A percentile compares a stretch with the other conserved stretches of the same genome.
These are phyloP conservation scores for Clamator glandarius DNA, from an alignment of 2,797 vertebrate genomes.

Conservation along the genomic window DNA sequence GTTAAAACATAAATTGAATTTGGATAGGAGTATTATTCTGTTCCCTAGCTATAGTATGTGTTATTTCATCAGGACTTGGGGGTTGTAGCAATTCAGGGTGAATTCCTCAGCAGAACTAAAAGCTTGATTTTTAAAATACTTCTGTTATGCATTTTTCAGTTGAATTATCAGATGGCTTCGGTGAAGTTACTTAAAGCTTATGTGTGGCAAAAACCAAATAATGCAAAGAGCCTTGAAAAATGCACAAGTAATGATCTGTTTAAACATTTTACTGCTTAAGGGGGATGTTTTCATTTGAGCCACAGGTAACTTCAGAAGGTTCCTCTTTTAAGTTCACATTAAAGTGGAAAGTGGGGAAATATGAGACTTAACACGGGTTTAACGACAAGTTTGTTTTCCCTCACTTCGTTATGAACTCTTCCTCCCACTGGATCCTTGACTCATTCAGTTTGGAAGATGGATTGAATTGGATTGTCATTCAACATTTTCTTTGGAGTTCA, in stretches of 20 bases:
- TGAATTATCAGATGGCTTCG: not conserved
- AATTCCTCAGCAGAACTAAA: not conserved
- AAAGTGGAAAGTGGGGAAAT: not conserved
- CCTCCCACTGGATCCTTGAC: not conserved
- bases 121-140: not conserved
- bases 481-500: not conserved
- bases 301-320: not conserved
- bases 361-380: not conserved
- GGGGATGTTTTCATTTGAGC: not conserved
- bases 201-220: not conserved
- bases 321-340: not conserved
- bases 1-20: not conserved
- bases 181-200: not conserved
- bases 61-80: not conserved
- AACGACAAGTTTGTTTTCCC: no score
- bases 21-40: not conserved
- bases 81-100: not conserved
- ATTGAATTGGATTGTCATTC: not conserved
- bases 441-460: not conserved
- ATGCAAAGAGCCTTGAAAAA: not conserved
- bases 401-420: not conserved
- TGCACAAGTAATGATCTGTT: not conserved
- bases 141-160: not conserved
- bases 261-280: not conserved
- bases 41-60: not conserved